Evolutionary conservation across 2,113 vertebrate genomes (phyloP), one percentile per base, ranked within the genome.

Genomic region (Aleadryas rufinucha): DNA sequence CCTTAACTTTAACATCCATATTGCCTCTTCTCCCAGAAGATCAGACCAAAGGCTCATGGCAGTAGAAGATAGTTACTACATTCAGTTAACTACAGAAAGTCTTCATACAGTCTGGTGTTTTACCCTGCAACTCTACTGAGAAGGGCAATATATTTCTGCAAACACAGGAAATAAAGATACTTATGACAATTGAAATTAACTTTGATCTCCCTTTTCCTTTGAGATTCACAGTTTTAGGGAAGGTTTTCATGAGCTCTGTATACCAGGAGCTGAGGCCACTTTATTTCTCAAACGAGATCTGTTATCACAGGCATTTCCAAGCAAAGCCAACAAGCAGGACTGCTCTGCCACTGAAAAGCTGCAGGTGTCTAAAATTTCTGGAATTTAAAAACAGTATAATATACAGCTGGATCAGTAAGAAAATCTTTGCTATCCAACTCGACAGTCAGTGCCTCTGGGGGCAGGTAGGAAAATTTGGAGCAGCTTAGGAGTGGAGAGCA

Each of bases 401-500:
- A 57, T 30, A 56, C 45, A 91, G 84, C 42, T 93, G 86, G 78
- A 87, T 65, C 37, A 84, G 86, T 80, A 94, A 92, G 75, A 89
- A 96, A 93, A 90, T 42, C 50, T 65, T 93, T 89, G 66, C 86
- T 87, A 70, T 89, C 71, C 87, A 92, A 19, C 71, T 75, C 4
- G n/a, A 86, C 92, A 96, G 94, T 91, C 72, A 84, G 69, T 2
- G 86, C 95, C 94, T 92, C 84, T 75, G 24, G 37, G 37, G 49
- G 39, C 95, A 89, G 64, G 71, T 85, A 93, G 50, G 60, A 49
- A 74, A 78, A 74, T 76, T 70, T 89, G 87, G 77, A 83, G 75
- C 94, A 95, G 90, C 86, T 94, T 93, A 82, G n/a, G 60, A 92
- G 65, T 65, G 68, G 86, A 93, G 80, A 93, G 83, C 83, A 95